These are phyloP conservation scores for Hydrozoanthus gracilis DNA, from an alignment of 92 coral and sea anemone species.

Conservation along the genomic window DNA sequence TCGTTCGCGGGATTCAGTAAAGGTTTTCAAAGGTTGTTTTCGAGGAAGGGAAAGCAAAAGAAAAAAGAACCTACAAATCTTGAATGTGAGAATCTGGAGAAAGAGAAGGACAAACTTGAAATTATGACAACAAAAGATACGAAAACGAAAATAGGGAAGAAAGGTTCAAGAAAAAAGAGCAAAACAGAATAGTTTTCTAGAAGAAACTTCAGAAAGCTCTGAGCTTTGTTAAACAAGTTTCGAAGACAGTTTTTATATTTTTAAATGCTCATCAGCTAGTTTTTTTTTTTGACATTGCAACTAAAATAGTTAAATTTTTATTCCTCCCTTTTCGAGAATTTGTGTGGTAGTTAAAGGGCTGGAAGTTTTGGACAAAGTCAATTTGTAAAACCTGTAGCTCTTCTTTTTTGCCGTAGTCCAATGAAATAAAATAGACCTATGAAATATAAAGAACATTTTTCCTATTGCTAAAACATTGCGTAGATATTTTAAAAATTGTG, in stretches of 20 bases:
- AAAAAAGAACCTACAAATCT: slow-evolving; percentile 17
- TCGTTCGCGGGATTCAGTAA: slow-evolving; percentile 66
- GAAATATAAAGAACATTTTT: too few relatives aligned
- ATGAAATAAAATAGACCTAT: too few relatives aligned
- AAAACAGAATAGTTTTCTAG: neutral
- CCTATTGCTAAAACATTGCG: too few relatives aligned
- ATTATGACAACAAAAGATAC: slow-evolving; percentile 1
- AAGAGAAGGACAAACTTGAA: neutral
- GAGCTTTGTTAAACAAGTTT: neutral
- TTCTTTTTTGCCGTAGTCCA: too few relatives aligned
- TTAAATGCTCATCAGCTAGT: too few relatives aligned
- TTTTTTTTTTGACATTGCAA: too few relatives aligned
- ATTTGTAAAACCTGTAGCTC: too few relatives aligned
- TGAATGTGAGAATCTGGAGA: slow-evolving; percentile 16
- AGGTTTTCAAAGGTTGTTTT: slow-evolving; percentile 60
- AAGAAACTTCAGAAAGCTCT: neutral
- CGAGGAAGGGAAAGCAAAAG: slow-evolving; percentile 58
- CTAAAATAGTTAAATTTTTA: too few relatives aligned
- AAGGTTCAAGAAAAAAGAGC: slow-evolving; percentile 2
- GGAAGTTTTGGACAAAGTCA: too few relatives aligned
- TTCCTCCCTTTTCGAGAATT: too few relatives aligned
- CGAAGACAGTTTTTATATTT: neutral
- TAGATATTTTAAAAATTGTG: too few relatives aligned
- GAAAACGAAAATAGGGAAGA: slow-evolving; percentile 7
- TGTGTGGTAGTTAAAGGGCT: too few relatives aligned